A percentile compares a stretch with the other conserved stretches of the same genome.
Conservation (phyloP, 2,113 vertebrate genomes). For the Microcebus jonahi region DNA sequence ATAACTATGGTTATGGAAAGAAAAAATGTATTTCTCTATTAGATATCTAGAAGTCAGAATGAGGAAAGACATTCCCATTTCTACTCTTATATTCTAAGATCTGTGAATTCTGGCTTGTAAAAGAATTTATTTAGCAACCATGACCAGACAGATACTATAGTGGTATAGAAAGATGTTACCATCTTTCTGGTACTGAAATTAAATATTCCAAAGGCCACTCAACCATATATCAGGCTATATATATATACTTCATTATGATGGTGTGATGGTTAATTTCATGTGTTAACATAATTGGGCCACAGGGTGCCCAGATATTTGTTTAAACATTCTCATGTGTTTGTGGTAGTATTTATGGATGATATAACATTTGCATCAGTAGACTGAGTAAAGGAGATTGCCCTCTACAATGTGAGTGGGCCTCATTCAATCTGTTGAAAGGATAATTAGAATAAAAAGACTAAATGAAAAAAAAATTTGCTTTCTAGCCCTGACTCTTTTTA, state of each 20-base stretch:
- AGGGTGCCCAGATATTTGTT: background rate
- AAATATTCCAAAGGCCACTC: background rate
- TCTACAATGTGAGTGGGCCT: background rate
- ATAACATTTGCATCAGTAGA: background rate
- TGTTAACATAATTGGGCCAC: background rate
- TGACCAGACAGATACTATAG: background rate
- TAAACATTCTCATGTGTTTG: background rate
- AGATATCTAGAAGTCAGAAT: background rate
- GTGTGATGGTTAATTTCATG: background rate
- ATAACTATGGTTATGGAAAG: background rate
- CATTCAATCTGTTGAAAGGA: background rate
- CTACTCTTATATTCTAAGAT: background rate
- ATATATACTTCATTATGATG: background rate
- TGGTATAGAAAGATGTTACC: background rate
- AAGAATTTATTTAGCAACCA: background rate
- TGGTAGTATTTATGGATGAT: background rate
- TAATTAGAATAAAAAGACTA: background rate
- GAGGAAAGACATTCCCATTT: background rate
- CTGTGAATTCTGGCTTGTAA: background rate
- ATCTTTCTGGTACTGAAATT: background rate
- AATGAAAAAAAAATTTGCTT: background rate
- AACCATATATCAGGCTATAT: background rate
- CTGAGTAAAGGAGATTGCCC: background rate
- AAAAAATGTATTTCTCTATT: background rate
- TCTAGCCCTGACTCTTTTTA: background rate